Evolutionary conservation across 2,113 vertebrate species (phyloP).

Genomic region (Hepsetus odoe): DNA sequence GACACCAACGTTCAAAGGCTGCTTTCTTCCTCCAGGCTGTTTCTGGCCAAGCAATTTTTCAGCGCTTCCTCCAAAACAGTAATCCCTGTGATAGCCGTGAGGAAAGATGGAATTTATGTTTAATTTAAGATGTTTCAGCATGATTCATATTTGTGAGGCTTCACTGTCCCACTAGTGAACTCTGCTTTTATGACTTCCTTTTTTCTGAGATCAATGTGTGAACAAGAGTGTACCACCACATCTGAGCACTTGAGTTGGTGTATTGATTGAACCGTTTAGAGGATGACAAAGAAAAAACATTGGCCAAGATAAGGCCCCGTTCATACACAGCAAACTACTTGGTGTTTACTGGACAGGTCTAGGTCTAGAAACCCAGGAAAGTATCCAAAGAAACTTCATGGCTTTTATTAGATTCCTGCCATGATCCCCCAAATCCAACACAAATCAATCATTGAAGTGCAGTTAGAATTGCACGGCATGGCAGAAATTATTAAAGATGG

Average conservation of each 20-base stretch:
- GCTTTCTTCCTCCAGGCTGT: constrained; percentile 19
- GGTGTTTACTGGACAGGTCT: not conserved
- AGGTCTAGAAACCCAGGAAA: not conserved
- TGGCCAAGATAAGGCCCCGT: not conserved
- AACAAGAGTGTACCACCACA: not conserved
- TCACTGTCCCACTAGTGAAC: constrained; percentile 14
- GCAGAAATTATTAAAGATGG: not conserved
- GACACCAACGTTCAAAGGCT: not conserved
- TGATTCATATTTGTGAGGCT: not conserved
- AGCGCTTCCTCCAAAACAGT: not conserved
- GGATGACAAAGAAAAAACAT: not conserved
- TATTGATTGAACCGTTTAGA: not conserved
- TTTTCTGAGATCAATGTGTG: not conserved
- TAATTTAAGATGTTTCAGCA: not conserved
- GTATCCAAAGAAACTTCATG: constrained; percentile 7
- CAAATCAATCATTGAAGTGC: constrained; percentile 15
- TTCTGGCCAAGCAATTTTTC: not conserved
- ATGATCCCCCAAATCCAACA: constrained; percentile 12
- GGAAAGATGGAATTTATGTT: not conserved
- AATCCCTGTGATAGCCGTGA: not conserved
- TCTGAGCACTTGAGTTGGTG: not conserved
- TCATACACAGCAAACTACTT: not conserved
- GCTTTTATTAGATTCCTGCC: not conserved
- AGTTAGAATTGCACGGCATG: constrained; percentile 14
- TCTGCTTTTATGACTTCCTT: not conserved